Conservation (phyloP, 1,140 invertebrate species). For the Druon quercuslanigerum region DNA sequence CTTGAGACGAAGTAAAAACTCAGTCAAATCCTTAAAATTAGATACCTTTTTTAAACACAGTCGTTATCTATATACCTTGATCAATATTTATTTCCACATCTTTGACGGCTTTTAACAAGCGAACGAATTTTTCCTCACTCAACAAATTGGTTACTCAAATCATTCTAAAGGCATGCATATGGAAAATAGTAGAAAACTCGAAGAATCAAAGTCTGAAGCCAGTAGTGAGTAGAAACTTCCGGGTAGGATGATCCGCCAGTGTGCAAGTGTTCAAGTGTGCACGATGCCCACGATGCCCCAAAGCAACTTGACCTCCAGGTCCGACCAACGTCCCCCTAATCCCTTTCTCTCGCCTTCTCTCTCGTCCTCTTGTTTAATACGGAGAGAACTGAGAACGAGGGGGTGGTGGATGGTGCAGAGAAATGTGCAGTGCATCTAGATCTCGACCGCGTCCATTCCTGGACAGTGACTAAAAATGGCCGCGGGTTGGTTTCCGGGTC, state of each 20-base stretch:
- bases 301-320: constrained; percentile 71
- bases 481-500: constrained; percentile 63
- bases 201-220: constrained; percentile 39
- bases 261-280: constrained; percentile 57
- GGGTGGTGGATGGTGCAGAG: too few relatives aligned
- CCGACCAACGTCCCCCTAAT: constrained; percentile 49
- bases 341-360: constrained; percentile 56
- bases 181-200: constrained; percentile 51
- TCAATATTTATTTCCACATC: too few relatives aligned
- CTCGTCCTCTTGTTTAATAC: constrained; percentile 43
- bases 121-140: too few relatives aligned
- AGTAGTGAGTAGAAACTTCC: constrained; percentile 58
- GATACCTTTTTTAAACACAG: too few relatives aligned
- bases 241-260: constrained; percentile 67
- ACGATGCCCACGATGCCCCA: constrained; percentile 73
- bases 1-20: too few relatives aligned
- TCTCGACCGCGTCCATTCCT: background rate
- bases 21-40: too few relatives aligned
- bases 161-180: background rate
- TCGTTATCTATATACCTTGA: too few relatives aligned
- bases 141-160: too few relatives aligned
- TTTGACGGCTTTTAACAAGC: too few relatives aligned
- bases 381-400: too few relatives aligned
- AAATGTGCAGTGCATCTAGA: background rate
- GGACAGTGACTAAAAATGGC: constrained; percentile 15